Base-by-base conservation (phyloP, 2,888 invertebrate species). In the Acrobasis consociella region DNA sequence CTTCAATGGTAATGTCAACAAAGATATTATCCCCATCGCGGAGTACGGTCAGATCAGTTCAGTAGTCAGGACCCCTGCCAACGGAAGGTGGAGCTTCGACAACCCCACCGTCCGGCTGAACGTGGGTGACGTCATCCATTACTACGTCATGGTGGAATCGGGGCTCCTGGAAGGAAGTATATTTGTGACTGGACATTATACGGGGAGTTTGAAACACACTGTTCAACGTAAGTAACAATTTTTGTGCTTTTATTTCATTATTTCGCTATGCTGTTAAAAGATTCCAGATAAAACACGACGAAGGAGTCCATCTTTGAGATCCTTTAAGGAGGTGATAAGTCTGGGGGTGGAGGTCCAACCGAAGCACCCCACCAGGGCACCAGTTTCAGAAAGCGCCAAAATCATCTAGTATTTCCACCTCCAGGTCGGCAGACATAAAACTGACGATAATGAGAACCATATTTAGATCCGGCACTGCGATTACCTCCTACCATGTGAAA, bases 121-220 rank as follows among this genome's bases (percentile, higher is more conserved):
- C 51, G 66, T 82, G 1, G 87, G 86, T 0, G 94, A 94, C 70
- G 75, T 77, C 5, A 71, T 94, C 5, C 72, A 91, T 70, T 92
- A 94, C 67, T 94, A 94, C 93, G 79, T 93, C 3, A 92, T 90
- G 71, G 91, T 60, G 39, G 60, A 60, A 16, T 42, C 60, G 7
- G 60, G 60, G 9, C 9, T 52, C 0, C 2, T 60, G 0, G 10
- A 38, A n/a, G 52, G 52, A 7, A 42, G 17, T 17, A 51, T 42
- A 9, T 42, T 60, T 1, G 15, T 42, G 9, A 15, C 50, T 13
- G 60, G 51, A 39, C 60, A 58, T n/a, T 58, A 31, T 7, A 31
- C 22, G 10, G 56, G 56, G 17, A 56, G 5, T 11, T 17, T 56
- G 56, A 39, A 13, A 16, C 16, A 56, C 8, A 42, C n/a, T 13